A percentile compares a stretch with the other conserved stretches of the same genome.
Evolutionary conservation across 2,113 vertebrate genomes (phyloP).

Genomic region (Centropus unirufus): DNA sequence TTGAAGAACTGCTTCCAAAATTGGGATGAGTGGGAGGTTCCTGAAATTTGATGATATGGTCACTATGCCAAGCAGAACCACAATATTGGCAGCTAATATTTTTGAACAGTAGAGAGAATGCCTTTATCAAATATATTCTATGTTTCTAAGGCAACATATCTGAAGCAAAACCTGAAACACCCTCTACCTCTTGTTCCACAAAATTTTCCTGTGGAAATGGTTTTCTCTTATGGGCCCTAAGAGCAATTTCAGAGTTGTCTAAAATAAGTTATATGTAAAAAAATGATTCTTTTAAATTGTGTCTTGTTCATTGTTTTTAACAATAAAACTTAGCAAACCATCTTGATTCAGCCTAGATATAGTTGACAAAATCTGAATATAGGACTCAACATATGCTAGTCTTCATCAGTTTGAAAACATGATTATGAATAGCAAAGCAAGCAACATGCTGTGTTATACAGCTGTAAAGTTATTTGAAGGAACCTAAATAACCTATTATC

Average conservation of each 20-base stretch:
- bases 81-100: not conserved
- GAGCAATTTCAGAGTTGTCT: not conserved
- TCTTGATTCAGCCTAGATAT: not conserved
- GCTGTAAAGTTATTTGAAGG: not conserved
- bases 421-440: not conserved
- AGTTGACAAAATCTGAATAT: not conserved
- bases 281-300: not conserved
- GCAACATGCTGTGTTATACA: not conserved
- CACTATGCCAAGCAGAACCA: not conserved
- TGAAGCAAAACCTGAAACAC: not conserved
- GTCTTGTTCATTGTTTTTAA: not conserved
- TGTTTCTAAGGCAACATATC: slow-evolving; percentile 7
- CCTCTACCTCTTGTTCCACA: not conserved
- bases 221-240: not conserved
- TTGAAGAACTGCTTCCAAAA: not conserved
- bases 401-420: not conserved
- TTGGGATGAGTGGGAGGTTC: not conserved
- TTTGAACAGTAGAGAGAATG: not conserved
- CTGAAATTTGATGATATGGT: not conserved
- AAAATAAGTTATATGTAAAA: not conserved
- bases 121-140: not conserved
- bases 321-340: not conserved
- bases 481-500: not conserved
- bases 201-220: not conserved
- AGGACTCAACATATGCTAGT: not conserved